Evolutionary conservation across 2,888 invertebrate species (phyloP), one percentile per base, ranked within the genome.

Genomic region (Netelia melanura): DNA sequence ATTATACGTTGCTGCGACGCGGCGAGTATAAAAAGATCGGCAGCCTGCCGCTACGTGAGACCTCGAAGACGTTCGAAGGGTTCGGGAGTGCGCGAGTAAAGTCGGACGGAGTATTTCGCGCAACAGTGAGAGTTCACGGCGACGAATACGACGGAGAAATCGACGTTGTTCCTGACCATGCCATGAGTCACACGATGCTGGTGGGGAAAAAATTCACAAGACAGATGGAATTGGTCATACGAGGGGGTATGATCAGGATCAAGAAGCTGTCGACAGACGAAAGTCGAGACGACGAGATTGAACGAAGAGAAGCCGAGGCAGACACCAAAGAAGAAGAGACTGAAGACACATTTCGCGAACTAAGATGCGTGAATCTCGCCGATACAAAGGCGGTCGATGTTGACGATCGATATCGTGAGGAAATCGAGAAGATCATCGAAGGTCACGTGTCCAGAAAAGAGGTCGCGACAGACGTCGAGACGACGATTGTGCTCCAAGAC

Each of bases 401-500:
- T 25, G 56, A 43, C 30, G 38, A 74, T 11, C 14, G 11, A 14
- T 70, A 78, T 43, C 65, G 65, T 14, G 68, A 30, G 14, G 58
- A 78, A 70, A 58, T 78, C 70, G 44, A 65, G 43, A 30, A 17
- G 14, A 1, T 54, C 17, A 70, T 78, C 11, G 44, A 78, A 8
- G 52, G 38, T 67, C 65, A 70, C 17, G 48, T 52, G 38, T 58
- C 67, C n/a, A 25, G 2, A 3, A 72, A 74, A 56, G 14, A 81
- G 11, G 74, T 81, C 21, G n/a, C 3, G 30, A 72, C 72, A 10
- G 25, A 72, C 9, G 77, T 84, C 3, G 68, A 87, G 72, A 86
- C 86, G 14, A 71, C 62, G 75, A 87, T 86, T n/a, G 44, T 76
- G 62, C 25, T 87, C 11, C 25, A 48, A 30, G 84, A 87, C 52